phyloP scores from a whole-genome alignment of 2,797 vertebrate genomes.

The Manis crassicaudata region DNA sequence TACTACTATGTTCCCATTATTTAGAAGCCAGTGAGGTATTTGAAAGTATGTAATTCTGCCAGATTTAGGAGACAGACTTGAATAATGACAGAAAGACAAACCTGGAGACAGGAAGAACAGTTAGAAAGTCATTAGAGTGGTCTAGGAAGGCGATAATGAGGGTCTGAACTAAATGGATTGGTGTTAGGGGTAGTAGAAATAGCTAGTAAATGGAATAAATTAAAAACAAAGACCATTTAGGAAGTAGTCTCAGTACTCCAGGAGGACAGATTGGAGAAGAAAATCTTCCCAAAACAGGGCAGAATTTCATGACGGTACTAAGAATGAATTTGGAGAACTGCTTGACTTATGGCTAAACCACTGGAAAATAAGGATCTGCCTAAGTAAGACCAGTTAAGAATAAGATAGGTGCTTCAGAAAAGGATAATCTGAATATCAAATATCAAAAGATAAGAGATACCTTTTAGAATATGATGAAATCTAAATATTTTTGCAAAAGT shows the following conservation, averaged over 20 bases:
- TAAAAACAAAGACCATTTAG: background rate
- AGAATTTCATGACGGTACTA: background rate
- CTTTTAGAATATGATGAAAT: conserved; percentile 21
- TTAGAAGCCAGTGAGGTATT: background rate
- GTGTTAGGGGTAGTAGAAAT: background rate
- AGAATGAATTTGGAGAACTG: background rate
- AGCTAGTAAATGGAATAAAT: background rate
- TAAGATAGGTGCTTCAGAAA: background rate
- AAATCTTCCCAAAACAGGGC: background rate
- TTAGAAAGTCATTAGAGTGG: background rate
- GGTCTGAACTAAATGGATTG: background rate
- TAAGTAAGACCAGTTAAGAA: background rate
- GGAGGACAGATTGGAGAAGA: background rate
- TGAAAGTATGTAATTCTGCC: background rate
- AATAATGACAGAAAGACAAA: conserved; percentile 12
- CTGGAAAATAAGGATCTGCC: background rate
- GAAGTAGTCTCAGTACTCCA: background rate
- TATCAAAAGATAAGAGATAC: background rate
- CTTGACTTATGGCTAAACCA: background rate
- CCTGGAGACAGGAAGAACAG: background rate
- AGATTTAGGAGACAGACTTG: conserved; percentile 27
- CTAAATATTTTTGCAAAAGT: background rate
- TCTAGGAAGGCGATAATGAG: background rate
- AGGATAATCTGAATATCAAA: background rate
- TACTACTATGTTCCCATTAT: background rate